Conservation (phyloP, 2,797 vertebrate species). For the Enteromius thamalakanensis region DNA sequence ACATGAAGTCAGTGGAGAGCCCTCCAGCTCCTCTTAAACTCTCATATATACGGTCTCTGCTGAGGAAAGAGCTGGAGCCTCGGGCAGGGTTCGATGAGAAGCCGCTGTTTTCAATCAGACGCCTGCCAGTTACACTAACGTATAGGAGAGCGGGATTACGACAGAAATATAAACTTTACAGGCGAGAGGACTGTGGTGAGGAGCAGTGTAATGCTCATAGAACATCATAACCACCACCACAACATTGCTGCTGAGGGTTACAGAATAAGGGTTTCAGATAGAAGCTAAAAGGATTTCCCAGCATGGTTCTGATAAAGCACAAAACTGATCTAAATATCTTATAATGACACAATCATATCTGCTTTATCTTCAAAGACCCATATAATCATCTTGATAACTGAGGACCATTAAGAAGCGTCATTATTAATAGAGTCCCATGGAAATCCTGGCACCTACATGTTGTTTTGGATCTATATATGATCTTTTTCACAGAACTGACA, state of each 20-base stretch:
- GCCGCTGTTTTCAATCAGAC: slow-evolving; percentile 72
- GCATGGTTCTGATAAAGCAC: background rate
- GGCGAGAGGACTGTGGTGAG: slow-evolving; percentile 56
- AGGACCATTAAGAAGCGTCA: background rate
- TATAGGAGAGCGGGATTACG: slow-evolving; percentile 66
- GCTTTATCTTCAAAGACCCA: background rate
- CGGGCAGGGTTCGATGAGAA: slow-evolving; percentile 58
- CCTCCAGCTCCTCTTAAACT: slow-evolving; percentile 59
- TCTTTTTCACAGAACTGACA: background rate
- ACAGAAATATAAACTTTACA: slow-evolving; percentile 59
- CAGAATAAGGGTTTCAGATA: background rate
- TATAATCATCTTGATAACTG: background rate
- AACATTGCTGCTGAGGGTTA: background rate
- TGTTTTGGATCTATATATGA: background rate
- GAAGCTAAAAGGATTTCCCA: background rate
- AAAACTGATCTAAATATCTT: background rate
- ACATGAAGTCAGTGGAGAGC: slow-evolving; percentile 59
- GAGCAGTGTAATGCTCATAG: background rate
- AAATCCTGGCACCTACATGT: background rate
- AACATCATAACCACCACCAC: background rate
- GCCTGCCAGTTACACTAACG: slow-evolving; percentile 70
- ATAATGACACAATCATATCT: background rate
- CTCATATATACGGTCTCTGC: slow-evolving; percentile 56
- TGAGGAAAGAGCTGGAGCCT: slow-evolving; percentile 66
- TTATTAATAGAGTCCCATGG: background rate